phyloP scores from a whole-genome alignment of 2,888 invertebrate genomes.

The Limnephilus auricula region DNA sequence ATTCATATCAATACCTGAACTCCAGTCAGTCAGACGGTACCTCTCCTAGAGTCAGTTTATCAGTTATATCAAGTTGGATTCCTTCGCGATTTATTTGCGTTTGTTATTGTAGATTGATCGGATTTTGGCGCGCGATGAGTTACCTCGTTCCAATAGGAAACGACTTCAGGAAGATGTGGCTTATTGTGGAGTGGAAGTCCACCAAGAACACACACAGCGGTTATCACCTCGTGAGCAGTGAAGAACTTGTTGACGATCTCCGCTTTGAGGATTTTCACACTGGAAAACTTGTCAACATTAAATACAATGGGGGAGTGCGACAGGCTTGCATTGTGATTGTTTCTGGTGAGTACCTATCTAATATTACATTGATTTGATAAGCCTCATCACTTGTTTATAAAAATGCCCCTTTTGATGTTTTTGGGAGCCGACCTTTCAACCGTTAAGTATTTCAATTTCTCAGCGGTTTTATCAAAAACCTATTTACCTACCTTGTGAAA shows the following conservation, averaged over 20 bases:
- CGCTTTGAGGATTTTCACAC: conserved; percentile 63
- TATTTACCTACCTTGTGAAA: background rate
- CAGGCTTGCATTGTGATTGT: conserved; percentile 65
- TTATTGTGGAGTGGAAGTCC: conserved; percentile 63
- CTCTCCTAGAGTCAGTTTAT: background rate
- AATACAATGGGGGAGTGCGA: conserved; percentile 45
- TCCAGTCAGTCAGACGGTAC: background rate
- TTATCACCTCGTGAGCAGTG: conserved; percentile 58
- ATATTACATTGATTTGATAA: background rate
- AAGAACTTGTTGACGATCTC: conserved; percentile 52
- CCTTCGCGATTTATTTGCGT: conserved; percentile 5
- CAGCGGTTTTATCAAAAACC: background rate
- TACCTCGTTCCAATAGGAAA: conserved; percentile 54
- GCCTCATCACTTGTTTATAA: background rate
- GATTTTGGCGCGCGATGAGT: conserved; percentile 22
- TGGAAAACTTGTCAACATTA: conserved; percentile 65
- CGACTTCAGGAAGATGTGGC: conserved; percentile 58
- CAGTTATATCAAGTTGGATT: background rate
- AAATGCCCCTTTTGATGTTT: background rate
- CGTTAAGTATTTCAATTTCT: background rate
- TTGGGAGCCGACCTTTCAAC: background rate
- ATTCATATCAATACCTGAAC: conserved; percentile 30
- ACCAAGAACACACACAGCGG: conserved; percentile 48
- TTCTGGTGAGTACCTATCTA: conserved; percentile 61
- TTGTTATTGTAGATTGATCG: conserved; percentile 8